Base-by-base conservation (phyloP, 2,797 vertebrate species). In the Chiloscyllium punctatum region DNA sequence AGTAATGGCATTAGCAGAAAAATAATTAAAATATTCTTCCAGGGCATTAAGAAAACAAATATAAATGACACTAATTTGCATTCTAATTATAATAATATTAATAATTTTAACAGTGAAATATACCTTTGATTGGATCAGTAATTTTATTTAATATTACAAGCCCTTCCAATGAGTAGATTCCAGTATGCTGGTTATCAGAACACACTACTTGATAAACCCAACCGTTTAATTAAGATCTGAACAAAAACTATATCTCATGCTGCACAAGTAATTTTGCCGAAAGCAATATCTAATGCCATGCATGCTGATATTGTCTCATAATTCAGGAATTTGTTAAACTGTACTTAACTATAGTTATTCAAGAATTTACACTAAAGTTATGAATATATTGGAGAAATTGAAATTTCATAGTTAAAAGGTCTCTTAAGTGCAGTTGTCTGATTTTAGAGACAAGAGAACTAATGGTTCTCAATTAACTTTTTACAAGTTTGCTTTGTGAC, bases 11-110 rank as follows among this genome's bases (percentile, higher is more conserved):
- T 15, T 74, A 74, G 42, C 69, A 51, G 94, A 42, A 72, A 74
- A 94, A 94, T 62, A 62, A 90, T 72, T 72, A 94, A 48, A 48
- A 94, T 71, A 53, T 94, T 71, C 69, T 51, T 74, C 42, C 25
- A 74, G 42, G 3, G 69, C 27, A 51, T 94, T 94, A 94, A 94
- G 42, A 51, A 51, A 72, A 94, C 69, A 94, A 71, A 74, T 74
- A 30, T 30, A 51, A 94, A 25, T 92, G 62, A 69, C 8, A 30
- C 25, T 51, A 94, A 72, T 72, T 72, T 51, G 42, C 42, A 72
- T 94, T 94, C 8, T 51, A 72, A 51, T 94, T 72, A 68, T 91
- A 94, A 71, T 27, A 94, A 94, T 48, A 94, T 94, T 42, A 71
- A 94, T 94, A 15, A 72, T 51, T 94, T 71, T 94, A 94, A 74